Evolutionary conservation across 1,140 invertebrate genomes (phyloP).

Genomic region (Hycleus phaleratus): DNA sequence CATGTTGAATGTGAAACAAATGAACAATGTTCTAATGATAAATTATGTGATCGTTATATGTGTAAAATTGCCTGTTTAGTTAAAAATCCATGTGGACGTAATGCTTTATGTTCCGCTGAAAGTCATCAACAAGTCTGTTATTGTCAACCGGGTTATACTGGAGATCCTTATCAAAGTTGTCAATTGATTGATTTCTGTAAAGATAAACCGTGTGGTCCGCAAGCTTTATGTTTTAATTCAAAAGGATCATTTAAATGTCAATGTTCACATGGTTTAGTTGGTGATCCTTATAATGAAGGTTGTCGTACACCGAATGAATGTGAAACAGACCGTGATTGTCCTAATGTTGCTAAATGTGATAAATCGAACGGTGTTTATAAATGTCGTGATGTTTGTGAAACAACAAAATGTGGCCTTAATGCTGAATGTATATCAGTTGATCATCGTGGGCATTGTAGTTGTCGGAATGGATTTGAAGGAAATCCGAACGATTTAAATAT

Average conservation of each 20-base stretch:
- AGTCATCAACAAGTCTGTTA: constrained; percentile 66
- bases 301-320: constrained; percentile 73
- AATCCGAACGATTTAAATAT: constrained; percentile 58
- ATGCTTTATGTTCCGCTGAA: constrained; percentile 75
- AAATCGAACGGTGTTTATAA: constrained; percentile 32
- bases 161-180: constrained; percentile 64
- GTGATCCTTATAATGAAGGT: constrained; percentile 73
- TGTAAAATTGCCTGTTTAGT: constrained; percentile 79
- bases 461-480: constrained; percentile 67
- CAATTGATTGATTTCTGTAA: constrained; percentile 70
- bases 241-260: constrained; percentile 73
- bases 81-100: constrained; percentile 71
- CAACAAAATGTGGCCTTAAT: constrained; percentile 67
- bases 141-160: constrained; percentile 80
- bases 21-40: constrained; percentile 69
- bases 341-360: constrained; percentile 61
- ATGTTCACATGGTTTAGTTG: constrained; percentile 69
- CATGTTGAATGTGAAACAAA: constrained; percentile 66
- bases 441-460: constrained; percentile 68
- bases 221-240: constrained; percentile 73
- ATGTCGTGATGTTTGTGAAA: constrained; percentile 60
- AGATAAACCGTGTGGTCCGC: constrained; percentile 69
- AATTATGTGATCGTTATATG: constrained; percentile 69
- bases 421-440: constrained; percentile 68
- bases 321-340: constrained; percentile 67